Percentiles rank a stretch among this genome's conserved stretches.
phyloP scores from a whole-genome alignment of 2,888 invertebrate genomes.

The Drosophila tripunctata region DNA sequence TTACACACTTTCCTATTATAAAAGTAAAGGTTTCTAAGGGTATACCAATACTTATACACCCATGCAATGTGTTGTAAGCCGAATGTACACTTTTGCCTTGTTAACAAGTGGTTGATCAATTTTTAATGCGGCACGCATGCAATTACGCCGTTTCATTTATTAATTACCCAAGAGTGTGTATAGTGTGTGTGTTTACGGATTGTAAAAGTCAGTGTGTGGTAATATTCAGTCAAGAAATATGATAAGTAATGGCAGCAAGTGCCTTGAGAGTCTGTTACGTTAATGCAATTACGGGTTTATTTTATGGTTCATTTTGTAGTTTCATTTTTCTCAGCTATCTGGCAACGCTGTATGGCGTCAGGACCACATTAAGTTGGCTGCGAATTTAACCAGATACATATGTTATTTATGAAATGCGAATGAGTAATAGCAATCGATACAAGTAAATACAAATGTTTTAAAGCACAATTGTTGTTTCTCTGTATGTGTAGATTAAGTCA shows the following conservation, averaged over 20 bases:
- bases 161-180: slow-evolving; percentile 15
- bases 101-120: slow-evolving; percentile 8
- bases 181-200: neutral
- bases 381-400: neutral
- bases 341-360: neutral
- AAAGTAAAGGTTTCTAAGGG: neutral
- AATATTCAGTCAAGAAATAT: slow-evolving; percentile 13
- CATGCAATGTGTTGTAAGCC: neutral
- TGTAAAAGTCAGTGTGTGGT: slow-evolving; percentile 4
- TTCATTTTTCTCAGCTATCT: neutral
- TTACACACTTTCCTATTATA: neutral
- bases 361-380: neutral
- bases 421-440: neutral
- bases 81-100: neutral
- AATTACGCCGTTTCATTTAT: slow-evolving; percentile 35
- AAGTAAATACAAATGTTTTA: neutral
- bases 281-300: neutral
- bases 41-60: too few species aligned
- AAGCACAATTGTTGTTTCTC: neutral
- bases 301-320: slow-evolving; percentile 3
- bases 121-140: slow-evolving; percentile 35
- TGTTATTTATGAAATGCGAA: neutral
- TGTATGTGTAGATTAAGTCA: neutral
- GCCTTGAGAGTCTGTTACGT: neutral
- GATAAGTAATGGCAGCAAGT: neutral